phyloP scores from a whole-genome alignment of 2,113 vertebrate genomes.

The Thryonomys swinderianus region DNA sequence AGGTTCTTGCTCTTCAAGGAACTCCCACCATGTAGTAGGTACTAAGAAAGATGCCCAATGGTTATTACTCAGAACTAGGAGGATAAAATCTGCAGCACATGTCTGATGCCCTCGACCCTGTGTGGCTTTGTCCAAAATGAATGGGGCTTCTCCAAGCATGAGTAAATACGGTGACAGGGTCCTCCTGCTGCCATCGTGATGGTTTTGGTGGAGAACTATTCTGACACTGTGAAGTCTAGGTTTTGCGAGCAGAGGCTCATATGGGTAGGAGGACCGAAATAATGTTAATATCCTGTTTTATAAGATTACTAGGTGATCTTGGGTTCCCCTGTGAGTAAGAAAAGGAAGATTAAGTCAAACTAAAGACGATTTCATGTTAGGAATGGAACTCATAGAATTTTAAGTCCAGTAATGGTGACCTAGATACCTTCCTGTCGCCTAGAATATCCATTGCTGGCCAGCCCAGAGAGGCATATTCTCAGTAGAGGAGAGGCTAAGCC shows the following conservation, averaged over 20 bases:
- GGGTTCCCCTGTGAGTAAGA: background rate
- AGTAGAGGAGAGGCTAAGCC: background rate
- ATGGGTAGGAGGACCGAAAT: fast-evolving
- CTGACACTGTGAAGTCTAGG: fast-evolving
- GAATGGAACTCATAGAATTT: background rate
- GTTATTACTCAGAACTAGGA: background rate
- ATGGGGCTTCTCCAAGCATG: fast-evolving
- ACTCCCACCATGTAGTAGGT: background rate
- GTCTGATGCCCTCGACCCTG: too few relatives aligned
- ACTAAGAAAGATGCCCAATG: background rate
- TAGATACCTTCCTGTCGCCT: background rate
- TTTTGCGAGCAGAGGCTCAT: background rate
- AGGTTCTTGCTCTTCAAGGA: background rate
- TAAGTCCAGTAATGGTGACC: background rate
- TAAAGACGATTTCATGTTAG: background rate
- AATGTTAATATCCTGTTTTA: background rate
- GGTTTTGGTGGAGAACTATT: too few relatives aligned
- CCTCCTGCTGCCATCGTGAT: fast-evolving
- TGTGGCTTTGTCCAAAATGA: background rate
- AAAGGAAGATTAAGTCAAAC: background rate
- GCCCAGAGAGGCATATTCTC: background rate
- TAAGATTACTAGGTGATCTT: too few relatives aligned
- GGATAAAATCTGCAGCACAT: background rate
- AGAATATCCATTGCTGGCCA: background rate
- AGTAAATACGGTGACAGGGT: too few relatives aligned